Base-by-base conservation (phyloP, 2,113 vertebrate genomes). In the Anhinga rufa region DNA sequence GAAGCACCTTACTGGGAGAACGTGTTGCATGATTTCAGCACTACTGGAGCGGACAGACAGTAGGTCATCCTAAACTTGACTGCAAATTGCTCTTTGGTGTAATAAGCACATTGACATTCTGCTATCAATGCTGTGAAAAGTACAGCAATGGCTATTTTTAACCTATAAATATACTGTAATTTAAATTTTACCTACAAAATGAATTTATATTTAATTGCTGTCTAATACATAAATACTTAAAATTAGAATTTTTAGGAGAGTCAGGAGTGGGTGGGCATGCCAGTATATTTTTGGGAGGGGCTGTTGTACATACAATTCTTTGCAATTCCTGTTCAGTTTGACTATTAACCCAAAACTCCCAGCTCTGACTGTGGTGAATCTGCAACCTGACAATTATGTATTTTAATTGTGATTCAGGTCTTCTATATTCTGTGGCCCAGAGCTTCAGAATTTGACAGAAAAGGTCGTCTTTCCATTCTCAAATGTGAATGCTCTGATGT, bases 101-200 rank as follows among this genome's bases (percentile, higher is more conserved):
- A 88, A 55, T 96, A 96, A 97, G 96, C 97, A 97, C 94, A 92
- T 78, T 86, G 79, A 96, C 96, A 82, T 77, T 91, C 84, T 97
- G 88, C 92, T 96, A 75, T 86, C 88, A 68, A 20, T 95, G 94
- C 95, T 97, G 82, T 96, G 66, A 92, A 92, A 97, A 91, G 64
- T 86, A 92, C 97, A 96, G 87, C 95, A 92, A 20, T 96, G 89
- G 64, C 82, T 94, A 66, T 95, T 98, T 98, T 96, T 97, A 97
- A 95, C 82, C 72, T 97, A 95, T 96, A 96, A 95, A 95, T 95
- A 96, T 72, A 93, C 82, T 97, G 89, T 97, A 98, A 98, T 89
- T 97, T 97, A 96, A 97, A 95, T 38, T 89, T 97, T 97, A 98
- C 97, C 89, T 98, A 98, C 46, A 95, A 95, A 97, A 93, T 91